These are phyloP conservation scores for Hermodice carunculata DNA, from an alignment of 2,888 invertebrate species.

Conservation along the genomic window DNA sequence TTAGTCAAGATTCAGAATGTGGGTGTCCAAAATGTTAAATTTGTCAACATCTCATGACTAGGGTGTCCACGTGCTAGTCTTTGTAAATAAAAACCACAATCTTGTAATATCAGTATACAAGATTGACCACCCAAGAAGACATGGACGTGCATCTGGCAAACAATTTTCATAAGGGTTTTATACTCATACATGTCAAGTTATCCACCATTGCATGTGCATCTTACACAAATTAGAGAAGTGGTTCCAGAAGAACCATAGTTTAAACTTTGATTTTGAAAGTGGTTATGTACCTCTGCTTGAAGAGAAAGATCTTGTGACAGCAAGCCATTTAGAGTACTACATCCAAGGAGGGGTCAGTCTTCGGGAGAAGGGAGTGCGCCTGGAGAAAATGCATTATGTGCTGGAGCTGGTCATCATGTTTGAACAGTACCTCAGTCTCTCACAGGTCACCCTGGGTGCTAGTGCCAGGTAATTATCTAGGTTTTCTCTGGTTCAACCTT, in stretches of 20 bases:
- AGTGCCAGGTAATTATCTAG: slow-evolving; percentile 32
- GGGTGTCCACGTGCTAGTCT: too few species aligned
- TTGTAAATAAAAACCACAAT: too few species aligned
- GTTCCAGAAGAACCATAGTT: too few species aligned
- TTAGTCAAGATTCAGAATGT: too few species aligned
- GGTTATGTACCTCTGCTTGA: not conserved
- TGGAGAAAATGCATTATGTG: slow-evolving; percentile 52
- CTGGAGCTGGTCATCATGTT: slow-evolving; percentile 55
- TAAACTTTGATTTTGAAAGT: not conserved
- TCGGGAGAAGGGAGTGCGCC: slow-evolving; percentile 38
- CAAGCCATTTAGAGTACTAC: slow-evolving; percentile 41
- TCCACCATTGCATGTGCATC: too few species aligned
- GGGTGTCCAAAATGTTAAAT: too few species aligned
- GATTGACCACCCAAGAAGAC: not conserved
- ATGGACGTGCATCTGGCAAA: not conserved
- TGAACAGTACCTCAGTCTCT: slow-evolving; percentile 48
- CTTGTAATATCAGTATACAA: too few species aligned
- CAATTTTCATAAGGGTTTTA: not conserved
- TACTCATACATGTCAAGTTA: too few species aligned
- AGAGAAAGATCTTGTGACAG: slow-evolving; percentile 47
- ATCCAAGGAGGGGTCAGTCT: slow-evolving; percentile 26
- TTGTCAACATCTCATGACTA: too few species aligned
- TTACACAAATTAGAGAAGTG: too few species aligned
- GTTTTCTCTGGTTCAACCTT: not conserved
- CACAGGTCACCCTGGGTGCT: slow-evolving; percentile 42